Evolutionary conservation across 2,113 vertebrate genomes (phyloP), one percentile per base, ranked within the genome.

Genomic region (Rhea pennata): DNA sequence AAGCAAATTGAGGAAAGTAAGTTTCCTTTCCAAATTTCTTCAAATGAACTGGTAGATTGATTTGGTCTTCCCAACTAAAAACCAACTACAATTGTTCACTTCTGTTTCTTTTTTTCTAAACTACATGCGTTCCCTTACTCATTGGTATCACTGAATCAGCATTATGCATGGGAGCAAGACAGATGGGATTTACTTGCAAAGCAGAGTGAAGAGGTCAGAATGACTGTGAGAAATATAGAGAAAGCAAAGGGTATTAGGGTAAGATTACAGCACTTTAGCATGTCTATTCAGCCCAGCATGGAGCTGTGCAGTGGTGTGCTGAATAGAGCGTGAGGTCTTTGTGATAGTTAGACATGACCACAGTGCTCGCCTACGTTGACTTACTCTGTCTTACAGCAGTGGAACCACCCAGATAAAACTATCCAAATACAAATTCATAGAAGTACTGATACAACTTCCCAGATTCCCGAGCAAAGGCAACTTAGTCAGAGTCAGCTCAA

Each of bases 231-330:
- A 31, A 58, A 21, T 31, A 22, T 58, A 59, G 36, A 40, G 46
- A 5, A 67, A 72, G 36, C 2, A 29, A 29, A 62, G 46, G 23
- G 50, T 46, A n/a, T n/a, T 31, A 17, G 15, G 31, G 8, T 8
- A 29, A 1, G 5, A 16, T 54, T 8, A 26, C 20, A 69, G 66
- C 31, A 15, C 40, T 3, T 62, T 0, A n/a, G 50, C 22, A 46
- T 0, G 6, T 11, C 58, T 50, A 50, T 50, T 2, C 3, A 24
- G 69, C 20, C 27, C 51, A 27, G 44, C 0, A 33, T 21, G 24
- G 13, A n/a, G 44, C 44, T 42, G 20, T 48, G 11, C 23, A 9
- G 53, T 80, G 31, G 44, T 31, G 44, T 58, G 8, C 8, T 2
- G 29, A 46, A 9, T 10, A 29, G 13, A 62, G 27, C 36, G 46